phyloP scores from a whole-genome alignment of 2,888 invertebrate genomes.

The Cataglyphis cursor region DNA sequence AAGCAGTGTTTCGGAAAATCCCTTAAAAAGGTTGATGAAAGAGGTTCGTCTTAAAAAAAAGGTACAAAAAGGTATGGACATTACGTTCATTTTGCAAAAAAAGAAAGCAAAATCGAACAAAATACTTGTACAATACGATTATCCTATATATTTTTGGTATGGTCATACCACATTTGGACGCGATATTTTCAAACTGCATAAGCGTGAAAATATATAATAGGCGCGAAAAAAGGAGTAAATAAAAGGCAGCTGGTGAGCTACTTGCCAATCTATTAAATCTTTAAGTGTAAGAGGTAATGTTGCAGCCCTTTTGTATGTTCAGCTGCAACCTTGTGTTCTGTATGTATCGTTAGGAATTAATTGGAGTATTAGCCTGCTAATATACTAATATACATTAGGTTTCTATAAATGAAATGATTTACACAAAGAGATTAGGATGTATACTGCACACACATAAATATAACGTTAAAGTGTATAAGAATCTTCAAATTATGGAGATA shows the following conservation, averaged over 20 bases:
- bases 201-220: constrained; percentile 5
- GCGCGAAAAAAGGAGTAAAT: constrained; percentile 54
- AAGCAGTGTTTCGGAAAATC: constrained; percentile 7
- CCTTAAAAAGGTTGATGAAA: constrained; percentile 23
- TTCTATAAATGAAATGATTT: constrained; percentile 40
- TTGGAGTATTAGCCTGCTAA: constrained; percentile 71
- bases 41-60: constrained; percentile 28
- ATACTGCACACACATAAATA: neutral
- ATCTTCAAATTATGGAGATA: constrained; percentile 21
- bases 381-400: constrained; percentile 66
- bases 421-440: constrained; percentile 4
- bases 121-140: constrained; percentile 17
- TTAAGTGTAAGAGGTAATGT: constrained; percentile 73
- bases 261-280: constrained; percentile 63
- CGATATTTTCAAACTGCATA: constrained; percentile 32
- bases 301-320: constrained; percentile 86
- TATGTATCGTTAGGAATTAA: constrained; percentile 78
- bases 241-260: constrained; percentile 78
- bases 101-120: neutral
- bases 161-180: constrained; percentile 2
- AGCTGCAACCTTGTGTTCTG: constrained; percentile 85
- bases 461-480: constrained; percentile 17
- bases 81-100: constrained; percentile 9
- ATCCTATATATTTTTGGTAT: constrained; percentile 27
- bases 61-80: constrained; percentile 19